Evolutionary conservation across 2,797 vertebrate genomes (phyloP).

Genomic region (Oreochromis grahami): DNA sequence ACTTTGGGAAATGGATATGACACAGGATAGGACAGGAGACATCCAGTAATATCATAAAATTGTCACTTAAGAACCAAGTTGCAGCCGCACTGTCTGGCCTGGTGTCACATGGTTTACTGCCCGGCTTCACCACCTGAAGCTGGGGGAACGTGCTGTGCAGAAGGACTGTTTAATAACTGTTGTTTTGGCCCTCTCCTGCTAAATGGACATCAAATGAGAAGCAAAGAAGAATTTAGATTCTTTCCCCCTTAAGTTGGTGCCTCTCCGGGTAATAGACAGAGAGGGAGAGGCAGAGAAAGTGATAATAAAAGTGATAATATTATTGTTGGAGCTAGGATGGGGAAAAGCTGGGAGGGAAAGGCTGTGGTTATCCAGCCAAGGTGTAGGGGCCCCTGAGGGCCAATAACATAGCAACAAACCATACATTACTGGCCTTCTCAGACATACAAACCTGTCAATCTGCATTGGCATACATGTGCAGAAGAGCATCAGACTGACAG

Average conservation of each 20-base stretch:
- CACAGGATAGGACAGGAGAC: constrained; percentile 27
- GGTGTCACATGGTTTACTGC: constrained; percentile 12
- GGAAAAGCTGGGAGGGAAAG: neutral
- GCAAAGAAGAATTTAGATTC: neutral
- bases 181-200: neutral
- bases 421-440: constrained; percentile 43
- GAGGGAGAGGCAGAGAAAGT: neutral
- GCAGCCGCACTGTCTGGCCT: constrained; percentile 32
- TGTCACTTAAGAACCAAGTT: constrained; percentile 48
- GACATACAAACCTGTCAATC: constrained; percentile 69
- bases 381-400: constrained; percentile 39
- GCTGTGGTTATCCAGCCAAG: constrained; percentile 26
- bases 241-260: neutral
- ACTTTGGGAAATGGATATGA: constrained; percentile 66
- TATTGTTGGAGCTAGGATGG: neutral
- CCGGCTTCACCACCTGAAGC: neutral
- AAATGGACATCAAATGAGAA: neutral
- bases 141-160: neutral
- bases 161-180: neutral
- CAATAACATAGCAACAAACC: constrained; percentile 42
- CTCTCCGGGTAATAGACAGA: neutral
- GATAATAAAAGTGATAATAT: neutral
- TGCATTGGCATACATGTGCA: constrained; percentile 59
- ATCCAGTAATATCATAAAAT: constrained; percentile 17
- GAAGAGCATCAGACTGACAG: constrained; percentile 77